phyloP scores from a whole-genome alignment of 2,888 invertebrate species.

The Noctua pronuba region DNA sequence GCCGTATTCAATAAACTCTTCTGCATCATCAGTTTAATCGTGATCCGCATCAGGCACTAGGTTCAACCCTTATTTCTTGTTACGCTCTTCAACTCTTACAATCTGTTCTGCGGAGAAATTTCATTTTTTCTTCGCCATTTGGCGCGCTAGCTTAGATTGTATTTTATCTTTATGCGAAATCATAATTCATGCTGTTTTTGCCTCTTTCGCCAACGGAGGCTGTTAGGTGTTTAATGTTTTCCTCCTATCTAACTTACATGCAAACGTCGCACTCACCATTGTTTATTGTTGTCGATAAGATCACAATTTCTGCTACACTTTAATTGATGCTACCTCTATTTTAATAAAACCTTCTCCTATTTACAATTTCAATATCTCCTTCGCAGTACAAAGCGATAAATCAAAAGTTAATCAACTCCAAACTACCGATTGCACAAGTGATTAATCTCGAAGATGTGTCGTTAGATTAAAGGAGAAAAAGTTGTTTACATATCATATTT shows the following conservation, averaged over 20 bases:
- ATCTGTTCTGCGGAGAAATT: conserved; percentile 83
- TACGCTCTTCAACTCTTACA: conserved; percentile 76
- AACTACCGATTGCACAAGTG: conserved; percentile 68
- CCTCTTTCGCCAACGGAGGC: conserved; percentile 78
- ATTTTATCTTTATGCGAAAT: conserved; percentile 90
- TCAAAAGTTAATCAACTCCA: conserved; percentile 69
- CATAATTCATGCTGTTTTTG: conserved; percentile 89
- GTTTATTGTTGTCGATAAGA: conserved; percentile 82
- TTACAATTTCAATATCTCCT: conserved; percentile 41
- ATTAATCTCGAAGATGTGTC: conserved; percentile 71
- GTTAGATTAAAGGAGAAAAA: conserved; percentile 75
- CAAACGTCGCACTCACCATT: conserved; percentile 82
- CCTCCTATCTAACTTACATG: conserved; percentile 81
- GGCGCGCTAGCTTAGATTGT: conserved; percentile 87
- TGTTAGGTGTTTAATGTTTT: conserved; percentile 85
- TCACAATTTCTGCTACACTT: conserved; percentile 76
- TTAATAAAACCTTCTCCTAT: conserved; percentile 52
- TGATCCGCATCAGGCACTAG: conserved; percentile 62
- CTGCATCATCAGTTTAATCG: conserved; percentile 55
- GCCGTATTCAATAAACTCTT: conserved; percentile 60
- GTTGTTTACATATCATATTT: conserved; percentile 83
- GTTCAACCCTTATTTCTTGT: conserved; percentile 78
- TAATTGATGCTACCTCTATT: conserved; percentile 73
- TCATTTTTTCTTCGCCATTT: conserved; percentile 87
- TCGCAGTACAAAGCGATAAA: conserved; percentile 56